Evolutionary conservation across 1,140 invertebrate genomes (phyloP), one percentile per base, ranked within the genome.

Genomic region (Drosophila lacteicornis): DNA sequence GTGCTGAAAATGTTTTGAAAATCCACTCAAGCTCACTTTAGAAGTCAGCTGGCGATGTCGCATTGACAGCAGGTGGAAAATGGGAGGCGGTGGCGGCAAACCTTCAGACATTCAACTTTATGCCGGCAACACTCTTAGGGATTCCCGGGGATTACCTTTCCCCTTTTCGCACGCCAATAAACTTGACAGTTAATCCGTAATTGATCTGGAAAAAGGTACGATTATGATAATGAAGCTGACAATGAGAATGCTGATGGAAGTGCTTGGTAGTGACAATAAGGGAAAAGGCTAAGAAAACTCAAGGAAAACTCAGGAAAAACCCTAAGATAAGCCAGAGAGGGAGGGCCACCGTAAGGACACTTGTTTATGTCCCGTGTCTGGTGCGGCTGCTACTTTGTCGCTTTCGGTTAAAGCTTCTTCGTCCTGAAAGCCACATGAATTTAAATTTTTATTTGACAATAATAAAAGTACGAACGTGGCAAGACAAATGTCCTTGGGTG

Each of bases 151-250:
- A 83, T 87, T 88, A 78, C 74, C 40, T 74, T 56, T 38, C 57
- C 38, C 56, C 61, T 38, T 38, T 80, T 75, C 46, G 70, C 80
- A 78, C 69, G 70, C 84, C 79, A 88, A 79, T 79, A 79, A 87
- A 84, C 80, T 79, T 84, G 84, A 88, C 84, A 87, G 84, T 79
- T 84, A 87, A 87, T 83, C 85, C 84, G 84, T 87, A 87, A 87
- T 87, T 87, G 84, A 87, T 87, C 85, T 90, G 80, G 81, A 75
- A 75, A 79, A 65, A 82, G 71, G 70, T 79, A 66, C 62, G 73
- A 68, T 68, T 61, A 78, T 78, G 68, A 71, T 65, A 60, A 78
- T 70, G 75, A 65, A 79, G 53, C 58, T 79, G 66, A 79, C 76
- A 79, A 43, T 57, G 58, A 75, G 66, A 61, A 63, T 60, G 61